These are phyloP conservation scores for Kryphioiulus occultus DNA, from an alignment of 2,888 invertebrate genomes.

Conservation along the genomic window DNA sequence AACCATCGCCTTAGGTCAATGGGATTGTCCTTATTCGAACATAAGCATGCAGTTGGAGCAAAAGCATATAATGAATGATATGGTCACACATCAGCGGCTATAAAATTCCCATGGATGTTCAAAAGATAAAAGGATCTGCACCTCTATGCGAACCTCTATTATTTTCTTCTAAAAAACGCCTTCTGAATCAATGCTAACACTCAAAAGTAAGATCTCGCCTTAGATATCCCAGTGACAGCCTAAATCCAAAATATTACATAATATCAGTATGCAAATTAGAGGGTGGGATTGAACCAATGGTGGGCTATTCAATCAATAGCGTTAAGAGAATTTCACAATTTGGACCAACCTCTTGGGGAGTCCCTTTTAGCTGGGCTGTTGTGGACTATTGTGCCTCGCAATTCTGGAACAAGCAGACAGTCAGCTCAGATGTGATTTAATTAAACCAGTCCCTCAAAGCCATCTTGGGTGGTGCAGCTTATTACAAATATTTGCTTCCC, in stretches of 20 bases:
- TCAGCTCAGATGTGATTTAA: background rate
- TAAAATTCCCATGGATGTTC: background rate
- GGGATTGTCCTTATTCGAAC: background rate
- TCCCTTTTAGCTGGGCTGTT: background rate
- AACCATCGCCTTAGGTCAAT: background rate
- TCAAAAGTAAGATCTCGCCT: background rate
- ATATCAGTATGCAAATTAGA: slow-evolving; percentile 11
- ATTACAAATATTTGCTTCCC: slow-evolving; percentile 12
- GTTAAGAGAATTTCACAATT: background rate
- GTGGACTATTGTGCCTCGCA: background rate
- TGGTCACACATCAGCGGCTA: background rate
- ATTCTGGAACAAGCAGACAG: background rate
- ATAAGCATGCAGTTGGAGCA: background rate
- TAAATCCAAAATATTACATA: background rate
- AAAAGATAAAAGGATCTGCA: background rate
- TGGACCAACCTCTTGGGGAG: background rate
- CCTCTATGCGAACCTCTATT: background rate
- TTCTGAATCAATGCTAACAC: background rate
- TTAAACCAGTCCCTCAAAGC: background rate
- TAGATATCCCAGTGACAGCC: background rate
- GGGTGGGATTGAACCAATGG: background rate
- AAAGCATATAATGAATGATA: background rate
- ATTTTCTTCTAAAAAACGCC: background rate
- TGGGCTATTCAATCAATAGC: background rate
- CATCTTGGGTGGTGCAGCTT: slow-evolving; percentile 2